Evolutionary conservation across 1,140 invertebrate species (phyloP), one percentile per base, ranked within the genome.

Genomic region (Holotrichia oblita): DNA sequence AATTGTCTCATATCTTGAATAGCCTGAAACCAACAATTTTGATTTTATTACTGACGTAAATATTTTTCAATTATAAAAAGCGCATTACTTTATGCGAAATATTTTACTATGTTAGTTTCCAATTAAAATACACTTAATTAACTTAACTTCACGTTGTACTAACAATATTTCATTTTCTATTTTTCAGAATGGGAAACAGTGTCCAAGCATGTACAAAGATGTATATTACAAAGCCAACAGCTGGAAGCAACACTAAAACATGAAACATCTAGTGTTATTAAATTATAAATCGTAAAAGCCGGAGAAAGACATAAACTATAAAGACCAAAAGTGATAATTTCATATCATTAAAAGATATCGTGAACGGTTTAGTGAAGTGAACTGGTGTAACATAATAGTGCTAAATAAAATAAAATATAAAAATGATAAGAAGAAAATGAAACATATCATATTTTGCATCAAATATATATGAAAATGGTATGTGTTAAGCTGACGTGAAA

Each of bases 201-300:
- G 94, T 87, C 93, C 94, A 75, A 95, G 93, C 83, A 95, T 96
- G 94, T 93, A 95, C 89, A 92, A 92, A 86, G 93, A 95, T 84
- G 93, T 95, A 86, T 94, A 95, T 88, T 96, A 96, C 87, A 94
- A 94, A 93, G 92, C 92, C 81, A 93, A 92, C 88, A 92, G 89
- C 87, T 93, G 92, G 92, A 92, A 91, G 86, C 91, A 92, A 83
- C 91, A 92, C 87, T 93, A 85, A 85, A 75, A 81, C 14, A 10
- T 69, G 61, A 69, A 34, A 24, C 61, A 10, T 14, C 4, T 24
- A 27, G 61, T 69, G 61, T 27, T 69, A 69, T 27, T 69, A 24
- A 24, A 69, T 69, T 22, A 69, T 34, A 69, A 69, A 69, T 69
- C 42, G 20, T 8, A 76, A 77, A 78, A 75, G 22, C 64, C 64